Evolutionary conservation across 2,113 vertebrate species (phyloP).

Genomic region (Xerus inauris): DNA sequence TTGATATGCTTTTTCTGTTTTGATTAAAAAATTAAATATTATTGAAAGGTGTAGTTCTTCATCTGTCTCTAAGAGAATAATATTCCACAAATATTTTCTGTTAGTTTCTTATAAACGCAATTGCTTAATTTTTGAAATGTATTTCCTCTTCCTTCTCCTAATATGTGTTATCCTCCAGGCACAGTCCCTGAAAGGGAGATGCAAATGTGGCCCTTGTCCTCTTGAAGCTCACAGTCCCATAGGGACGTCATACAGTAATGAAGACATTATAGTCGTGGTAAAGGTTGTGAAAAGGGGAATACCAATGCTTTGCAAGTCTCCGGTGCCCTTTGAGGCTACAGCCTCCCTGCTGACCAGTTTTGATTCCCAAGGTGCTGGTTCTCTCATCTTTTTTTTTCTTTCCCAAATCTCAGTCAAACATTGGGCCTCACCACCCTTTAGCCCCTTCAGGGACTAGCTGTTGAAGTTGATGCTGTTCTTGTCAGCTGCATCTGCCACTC

Average conservation of each 20-base stretch:
- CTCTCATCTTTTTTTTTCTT: rapidly evolving
- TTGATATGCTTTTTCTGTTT: neutral
- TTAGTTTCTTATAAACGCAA: neutral
- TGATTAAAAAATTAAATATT: neutral
- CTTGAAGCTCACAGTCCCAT: neutral
- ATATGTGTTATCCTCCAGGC: neutral
- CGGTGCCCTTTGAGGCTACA: neutral
- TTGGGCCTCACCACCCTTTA: neutral
- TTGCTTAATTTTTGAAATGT: neutral
- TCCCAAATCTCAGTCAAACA: neutral
- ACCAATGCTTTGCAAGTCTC: rapidly evolving
- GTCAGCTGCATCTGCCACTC: neutral
- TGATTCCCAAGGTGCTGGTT: neutral
- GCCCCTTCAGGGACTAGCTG: neutral
- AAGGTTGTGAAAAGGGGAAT: neutral
- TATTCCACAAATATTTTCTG: neutral
- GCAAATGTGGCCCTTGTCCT: neutral
- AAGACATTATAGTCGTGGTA: rapidly evolving
- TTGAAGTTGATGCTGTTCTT: neutral
- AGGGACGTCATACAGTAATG: neutral
- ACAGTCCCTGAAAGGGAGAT: rapidly evolving
- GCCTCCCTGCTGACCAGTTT: too few relatives aligned
- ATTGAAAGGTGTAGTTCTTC: neutral
- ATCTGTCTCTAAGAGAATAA: neutral
- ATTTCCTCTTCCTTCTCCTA: neutral